Conservation (phyloP, 2,113 vertebrate species). For the Gyps fulvus region DNA sequence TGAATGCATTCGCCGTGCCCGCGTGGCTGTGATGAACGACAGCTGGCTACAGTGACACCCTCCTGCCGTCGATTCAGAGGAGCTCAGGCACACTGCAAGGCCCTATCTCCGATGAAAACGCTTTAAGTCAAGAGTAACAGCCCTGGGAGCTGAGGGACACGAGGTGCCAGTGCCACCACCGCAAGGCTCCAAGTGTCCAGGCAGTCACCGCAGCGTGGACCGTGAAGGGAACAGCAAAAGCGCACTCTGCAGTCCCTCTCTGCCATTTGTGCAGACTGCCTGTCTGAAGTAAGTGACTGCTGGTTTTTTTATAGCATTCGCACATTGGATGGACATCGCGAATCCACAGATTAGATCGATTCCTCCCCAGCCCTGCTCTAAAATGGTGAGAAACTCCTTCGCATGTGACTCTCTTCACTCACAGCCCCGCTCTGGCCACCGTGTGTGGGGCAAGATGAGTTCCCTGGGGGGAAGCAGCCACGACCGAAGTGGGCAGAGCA, state of each 20-base stretch:
- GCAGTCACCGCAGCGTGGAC: rapidly evolving
- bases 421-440: rapidly evolving
- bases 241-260: not conserved
- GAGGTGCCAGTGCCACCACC: rapidly evolving
- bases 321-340: rapidly evolving
- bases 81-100: not conserved
- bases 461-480: not conserved
- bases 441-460: rapidly evolving
- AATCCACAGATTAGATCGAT: not conserved
- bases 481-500: not conserved
- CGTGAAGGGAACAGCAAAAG: not conserved
- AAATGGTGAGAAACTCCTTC: not conserved
- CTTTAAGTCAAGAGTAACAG: rapidly evolving
- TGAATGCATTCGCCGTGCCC: rapidly evolving
- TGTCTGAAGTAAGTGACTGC: not conserved
- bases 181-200: not conserved
- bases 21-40: rapidly evolving
- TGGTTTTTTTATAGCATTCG: not conserved
- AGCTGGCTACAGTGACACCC: rapidly evolving
- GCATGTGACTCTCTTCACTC: not conserved
- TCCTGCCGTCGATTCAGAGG: not conserved
- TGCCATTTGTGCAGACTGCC: rapidly evolving
- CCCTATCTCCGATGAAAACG: rapidly evolving
- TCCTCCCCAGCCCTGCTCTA: not conserved
- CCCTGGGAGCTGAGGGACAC: not conserved